Conservation (phyloP, 2,797 vertebrate species). For the Crocodylus rhombifer region DNA sequence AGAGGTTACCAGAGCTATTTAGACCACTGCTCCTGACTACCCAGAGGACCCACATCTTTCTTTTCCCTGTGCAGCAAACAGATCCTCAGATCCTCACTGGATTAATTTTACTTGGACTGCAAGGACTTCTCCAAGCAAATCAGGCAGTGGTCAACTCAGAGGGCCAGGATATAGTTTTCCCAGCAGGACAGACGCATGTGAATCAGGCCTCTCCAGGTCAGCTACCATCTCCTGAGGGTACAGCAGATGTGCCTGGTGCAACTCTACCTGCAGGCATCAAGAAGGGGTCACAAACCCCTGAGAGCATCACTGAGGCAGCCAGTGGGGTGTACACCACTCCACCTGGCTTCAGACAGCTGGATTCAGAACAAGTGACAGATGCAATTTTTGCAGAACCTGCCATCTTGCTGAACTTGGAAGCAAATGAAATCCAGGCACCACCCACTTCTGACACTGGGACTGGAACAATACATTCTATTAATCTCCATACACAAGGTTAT, state of each 20-base stretch:
- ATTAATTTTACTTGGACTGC: constrained; percentile 10
- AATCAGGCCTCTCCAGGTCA: constrained; percentile 11
- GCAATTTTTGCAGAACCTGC: not conserved
- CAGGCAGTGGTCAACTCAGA: not conserved
- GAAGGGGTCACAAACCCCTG: not conserved
- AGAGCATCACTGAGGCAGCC: not conserved
- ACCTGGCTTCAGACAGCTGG: not conserved
- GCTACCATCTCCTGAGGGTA: not conserved
- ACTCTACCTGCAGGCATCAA: constrained; percentile 3
- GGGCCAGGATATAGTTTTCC: not conserved
- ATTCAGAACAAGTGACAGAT: not conserved
- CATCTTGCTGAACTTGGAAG: not conserved
- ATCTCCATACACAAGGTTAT: not conserved
- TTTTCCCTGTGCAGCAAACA: not conserved
- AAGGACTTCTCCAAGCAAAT: not conserved
- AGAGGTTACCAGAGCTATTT: too few species aligned
- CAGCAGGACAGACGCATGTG: constrained; percentile 33
- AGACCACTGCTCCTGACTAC: too few species aligned
- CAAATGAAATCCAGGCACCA: not conserved
- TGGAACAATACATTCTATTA: not conserved
- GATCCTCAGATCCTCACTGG: constrained; percentile 34
- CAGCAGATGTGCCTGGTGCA: not conserved
- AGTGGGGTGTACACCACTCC: not conserved
- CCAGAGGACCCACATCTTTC: too few species aligned
- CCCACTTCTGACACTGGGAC: not conserved